Percentiles rank a stretch among this genome's conserved stretches.
phyloP scores from a whole-genome alignment of 64 coral and sea anemone genomes.

The Porites lutea region DNA sequence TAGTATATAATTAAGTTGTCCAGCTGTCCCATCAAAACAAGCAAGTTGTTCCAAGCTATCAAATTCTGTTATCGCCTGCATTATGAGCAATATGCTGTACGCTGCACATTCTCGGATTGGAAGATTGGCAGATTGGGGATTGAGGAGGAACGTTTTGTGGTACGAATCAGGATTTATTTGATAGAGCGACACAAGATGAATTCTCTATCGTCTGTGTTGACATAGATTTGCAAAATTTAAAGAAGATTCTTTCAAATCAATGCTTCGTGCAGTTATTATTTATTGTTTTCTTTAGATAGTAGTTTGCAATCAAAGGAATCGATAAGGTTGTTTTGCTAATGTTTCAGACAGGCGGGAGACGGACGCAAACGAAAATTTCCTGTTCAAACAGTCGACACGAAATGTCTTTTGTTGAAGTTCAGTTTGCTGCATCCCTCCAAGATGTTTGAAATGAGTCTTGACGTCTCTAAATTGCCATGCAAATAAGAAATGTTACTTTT shows the following conservation, averaged over 20 bases:
- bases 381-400: constrained; percentile 19
- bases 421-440: background rate
- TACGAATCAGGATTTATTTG: too few species aligned
- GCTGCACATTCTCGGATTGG: too few species aligned
- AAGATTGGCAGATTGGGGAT: too few species aligned
- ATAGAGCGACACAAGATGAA: too few species aligned
- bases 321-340: constrained; percentile 5
- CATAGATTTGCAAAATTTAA: too few species aligned
- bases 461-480: too few species aligned
- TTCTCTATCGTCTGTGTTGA: too few species aligned
- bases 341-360: background rate
- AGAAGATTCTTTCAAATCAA: too few species aligned
- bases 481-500: background rate
- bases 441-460: background rate
- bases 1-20: too few species aligned
- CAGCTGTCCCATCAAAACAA: background rate
- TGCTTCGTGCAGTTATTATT: background rate
- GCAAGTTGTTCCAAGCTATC: background rate
- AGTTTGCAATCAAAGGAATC: background rate
- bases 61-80: background rate
- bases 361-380: constrained; percentile 3
- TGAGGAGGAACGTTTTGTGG: too few species aligned
- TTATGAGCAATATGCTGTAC: background rate
- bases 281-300: background rate
- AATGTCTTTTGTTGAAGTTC: background rate